Base-by-base conservation (phyloP, 1,140 invertebrate genomes). In the Copidosoma floridanum region DNA sequence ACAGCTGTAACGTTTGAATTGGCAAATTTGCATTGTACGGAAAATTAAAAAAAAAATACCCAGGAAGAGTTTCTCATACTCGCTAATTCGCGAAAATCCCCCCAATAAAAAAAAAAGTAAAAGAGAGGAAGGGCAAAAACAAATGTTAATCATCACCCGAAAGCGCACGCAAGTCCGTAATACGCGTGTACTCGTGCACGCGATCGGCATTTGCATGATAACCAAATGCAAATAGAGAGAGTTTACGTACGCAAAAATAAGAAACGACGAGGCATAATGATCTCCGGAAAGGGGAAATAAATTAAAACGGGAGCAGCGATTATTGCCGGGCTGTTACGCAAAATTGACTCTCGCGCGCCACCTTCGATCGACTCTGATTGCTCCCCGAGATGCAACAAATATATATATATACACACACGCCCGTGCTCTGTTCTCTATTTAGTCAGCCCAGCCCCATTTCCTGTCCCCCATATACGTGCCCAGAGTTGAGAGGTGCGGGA, bases 201-300 rank as follows among this genome's bases (percentile, higher is more conserved):
- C 35, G 40, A 48, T 57, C 29, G 55, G 14, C 48, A 59, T 59
- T 52, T 59, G 57, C 57, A 59, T 59, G 44, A 52, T 59, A 52
- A 59, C 38, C 40, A 44, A 52, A 12, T 27, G 57, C 27, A 52
- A 52, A 59, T 52, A 59, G 48, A 59, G 56, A n/a, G n/a, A n/a
- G n/a, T n/a, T n/a, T n/a, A n/a, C n/a, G n/a, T n/a, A n/a, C n/a
- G n/a, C n/a, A n/a, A n/a, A n/a, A n/a, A n/a, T n/a, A n/a, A n/a
- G n/a, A n/a, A n/a, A n/a, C n/a, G n/a, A n/a, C n/a, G n/a, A n/a
- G n/a, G n/a, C n/a, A n/a, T n/a, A n/a, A n/a, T n/a, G n/a, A n/a
- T n/a, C n/a, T n/a, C n/a, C n/a, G n/a, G n/a, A n/a, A n/a, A 12
- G 6, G 29, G 12, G 29, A 8, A 26, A 58, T 0, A 24, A 24